Base-by-base conservation (phyloP, 2,797 vertebrate genomes). In the Garrulus glandarius region DNA sequence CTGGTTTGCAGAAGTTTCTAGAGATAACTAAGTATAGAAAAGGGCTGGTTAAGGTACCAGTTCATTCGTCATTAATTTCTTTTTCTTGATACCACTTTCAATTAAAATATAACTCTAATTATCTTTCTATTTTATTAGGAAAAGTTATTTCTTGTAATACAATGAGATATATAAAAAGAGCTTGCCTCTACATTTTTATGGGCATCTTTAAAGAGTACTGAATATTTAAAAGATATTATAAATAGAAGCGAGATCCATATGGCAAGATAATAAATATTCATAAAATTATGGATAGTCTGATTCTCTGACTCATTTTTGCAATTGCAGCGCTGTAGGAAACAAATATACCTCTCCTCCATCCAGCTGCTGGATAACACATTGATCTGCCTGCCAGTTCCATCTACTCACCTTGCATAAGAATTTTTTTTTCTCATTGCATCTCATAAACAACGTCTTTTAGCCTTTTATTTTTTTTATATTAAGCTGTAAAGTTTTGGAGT, bases 201-300 rank as follows among this genome's bases (percentile, higher is more conserved):
- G 21, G 27, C 60, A 71, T 57, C 46, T 92, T 94, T 69, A 87
- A 21, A 91, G 49, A 63, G 32, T 41, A 55, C 5, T 89, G 75
- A 94, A 91, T 94, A 92, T 95, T 94, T 96, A 75, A 91, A 87
- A 96, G 49, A 39, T 44, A 46, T 80, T 89, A 96, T 83, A 95
- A 93, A 95, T 94, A 94, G 92, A 96, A 89, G 19, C 1, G 5
- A 53, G 44, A 94, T 83, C 78, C 91, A 94, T 91, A 92, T 87
- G 78, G 84, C 30, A 71, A 89, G 53, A 71, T 83, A 92, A 95
- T 96, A 96, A 93, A 94, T 96, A 96, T 96, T 96, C 92, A 96
- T 83, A 92, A 70, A 92, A 82, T 36, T 85, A 80, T 75, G 65
- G 78, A 75, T 80, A 60, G 39, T 70, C 44, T 75, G 76, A 79